Evolutionary conservation across 2,113 vertebrate genomes (phyloP).

Genomic region (Craseonycteris thonglongyai): DNA sequence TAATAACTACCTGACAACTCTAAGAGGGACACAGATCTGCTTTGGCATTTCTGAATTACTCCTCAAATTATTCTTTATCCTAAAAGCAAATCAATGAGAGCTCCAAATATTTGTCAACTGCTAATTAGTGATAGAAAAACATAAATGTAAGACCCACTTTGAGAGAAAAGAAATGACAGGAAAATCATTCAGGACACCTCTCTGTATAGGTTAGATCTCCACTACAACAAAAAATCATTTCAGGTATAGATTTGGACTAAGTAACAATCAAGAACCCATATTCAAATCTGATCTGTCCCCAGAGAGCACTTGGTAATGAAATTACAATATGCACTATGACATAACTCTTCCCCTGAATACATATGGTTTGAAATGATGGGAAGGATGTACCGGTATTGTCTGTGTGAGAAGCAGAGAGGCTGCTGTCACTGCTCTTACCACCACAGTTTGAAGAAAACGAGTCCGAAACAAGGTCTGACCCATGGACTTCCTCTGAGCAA

Average conservation of each 20-base stretch:
- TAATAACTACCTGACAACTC: background rate
- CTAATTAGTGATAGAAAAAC: background rate
- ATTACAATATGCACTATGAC: background rate
- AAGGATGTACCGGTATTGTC: no score
- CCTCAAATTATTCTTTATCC: slow-evolving; percentile 31
- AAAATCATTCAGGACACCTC: background rate
- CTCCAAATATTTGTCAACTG: background rate
- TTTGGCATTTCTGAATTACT: slow-evolving; percentile 32
- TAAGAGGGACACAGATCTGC: background rate
- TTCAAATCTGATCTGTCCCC: background rate
- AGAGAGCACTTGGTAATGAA: background rate
- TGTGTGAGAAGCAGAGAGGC: no score
- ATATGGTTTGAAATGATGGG: background rate
- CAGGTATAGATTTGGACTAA: background rate
- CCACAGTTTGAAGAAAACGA: no score
- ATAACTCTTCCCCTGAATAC: background rate
- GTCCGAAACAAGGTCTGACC: no score
- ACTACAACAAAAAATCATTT: background rate
- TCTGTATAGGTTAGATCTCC: background rate
- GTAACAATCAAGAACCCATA: background rate
- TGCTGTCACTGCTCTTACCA: no score
- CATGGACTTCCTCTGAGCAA: no score
- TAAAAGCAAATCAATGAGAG: background rate
- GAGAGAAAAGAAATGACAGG: background rate
- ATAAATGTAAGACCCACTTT: background rate